Conservation (phyloP, 2,888 invertebrate species). For the Cryptocephalus moraei region DNA sequence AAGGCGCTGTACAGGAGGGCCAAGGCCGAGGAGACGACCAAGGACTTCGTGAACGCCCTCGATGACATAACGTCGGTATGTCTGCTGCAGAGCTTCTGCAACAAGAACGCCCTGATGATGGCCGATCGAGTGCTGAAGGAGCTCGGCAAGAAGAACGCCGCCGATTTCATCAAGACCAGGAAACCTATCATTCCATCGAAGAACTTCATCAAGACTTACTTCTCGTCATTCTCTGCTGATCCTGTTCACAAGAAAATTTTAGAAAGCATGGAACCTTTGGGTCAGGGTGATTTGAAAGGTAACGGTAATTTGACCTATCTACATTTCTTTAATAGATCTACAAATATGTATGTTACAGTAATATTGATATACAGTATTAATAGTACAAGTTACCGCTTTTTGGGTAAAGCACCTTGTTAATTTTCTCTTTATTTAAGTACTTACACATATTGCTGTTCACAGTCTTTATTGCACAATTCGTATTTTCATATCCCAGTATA, state of each 20-base stretch:
- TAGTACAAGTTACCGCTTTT: too few species aligned
- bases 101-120: slow-evolving; percentile 66
- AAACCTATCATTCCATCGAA: slow-evolving; percentile 72
- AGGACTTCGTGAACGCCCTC: slow-evolving; percentile 68
- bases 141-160: slow-evolving; percentile 63
- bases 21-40: slow-evolving; percentile 69
- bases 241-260: slow-evolving; percentile 55
- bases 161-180: slow-evolving; percentile 59
- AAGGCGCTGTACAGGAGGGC: slow-evolving; percentile 82
- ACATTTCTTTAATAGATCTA: background rate
- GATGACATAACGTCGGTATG: slow-evolving; percentile 92
- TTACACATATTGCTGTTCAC: too few species aligned
- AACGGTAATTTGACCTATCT: background rate
- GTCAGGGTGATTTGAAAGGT: slow-evolving; percentile 31
- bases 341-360: background rate
- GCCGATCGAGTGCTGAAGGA: slow-evolving; percentile 85
- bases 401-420: too few species aligned
- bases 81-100: slow-evolving; percentile 80
- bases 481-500: too few species aligned
- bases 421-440: too few species aligned
- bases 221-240: slow-evolving; percentile 80
- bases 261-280: slow-evolving; percentile 27
- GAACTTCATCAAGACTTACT: slow-evolving; percentile 78
- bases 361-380: too few species aligned
- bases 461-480: too few species aligned